phyloP scores from a whole-genome alignment of 2,888 invertebrate genomes.

The Craniophora ligustri region DNA sequence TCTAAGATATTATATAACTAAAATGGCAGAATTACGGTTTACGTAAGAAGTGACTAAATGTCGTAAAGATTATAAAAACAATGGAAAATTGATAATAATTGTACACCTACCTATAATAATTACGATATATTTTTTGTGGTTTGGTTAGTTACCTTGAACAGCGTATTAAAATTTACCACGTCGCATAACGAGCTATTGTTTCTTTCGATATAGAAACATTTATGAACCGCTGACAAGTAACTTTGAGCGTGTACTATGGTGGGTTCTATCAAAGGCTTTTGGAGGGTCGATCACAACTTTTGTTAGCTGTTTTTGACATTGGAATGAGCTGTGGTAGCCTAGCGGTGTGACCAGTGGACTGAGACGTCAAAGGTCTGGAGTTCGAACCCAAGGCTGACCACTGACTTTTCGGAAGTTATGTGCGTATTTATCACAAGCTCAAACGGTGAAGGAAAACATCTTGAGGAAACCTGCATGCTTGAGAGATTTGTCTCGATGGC shows the following conservation, averaged over 20 bases:
- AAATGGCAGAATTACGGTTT: neutral
- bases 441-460: too few species aligned
- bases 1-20: neutral
- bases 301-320: too few species aligned
- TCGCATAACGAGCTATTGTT: neutral
- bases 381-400: too few species aligned
- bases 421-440: too few species aligned
- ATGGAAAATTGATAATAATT: neutral
- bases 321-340: too few species aligned
- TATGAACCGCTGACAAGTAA: neutral
- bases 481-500: too few species aligned
- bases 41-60: neutral
- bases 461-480: too few species aligned
- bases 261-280: neutral
- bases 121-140: neutral
- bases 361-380: too few species aligned
- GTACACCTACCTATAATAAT: neutral
- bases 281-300: neutral
- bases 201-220: neutral
- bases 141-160: too few species aligned
- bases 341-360: too few species aligned
- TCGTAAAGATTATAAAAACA: too few species aligned
- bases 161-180: neutral
- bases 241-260: neutral
- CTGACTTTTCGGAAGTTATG: too few species aligned